Base-by-base conservation (phyloP, 2,888 invertebrate species). In the Diadegma fenestrale region DNA sequence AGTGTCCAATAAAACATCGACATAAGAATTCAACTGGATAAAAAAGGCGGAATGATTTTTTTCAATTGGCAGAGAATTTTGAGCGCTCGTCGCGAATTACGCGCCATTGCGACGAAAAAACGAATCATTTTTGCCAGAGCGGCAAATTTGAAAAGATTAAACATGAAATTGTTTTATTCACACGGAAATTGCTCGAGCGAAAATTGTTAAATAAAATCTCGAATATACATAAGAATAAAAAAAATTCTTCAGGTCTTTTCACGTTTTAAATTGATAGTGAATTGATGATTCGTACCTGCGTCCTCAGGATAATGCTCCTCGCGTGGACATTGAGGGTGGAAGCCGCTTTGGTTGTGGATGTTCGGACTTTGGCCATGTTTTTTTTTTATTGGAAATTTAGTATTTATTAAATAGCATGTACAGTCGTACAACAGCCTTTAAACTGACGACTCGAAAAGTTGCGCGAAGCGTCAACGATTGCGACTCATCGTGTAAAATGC, bases 311-410 rank as follows among this genome's bases (percentile, higher is more conserved):
- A 54, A 82, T 64, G 64, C 71, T 72, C 22, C 84, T 83, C 54
- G 82, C 80, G 48, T 87, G 84, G 43, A 82, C 72, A 75, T 86
- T 87, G 66, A 80, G 64, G 33, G 76, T 71, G 26, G 86, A 30
- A n/a, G 66, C 41, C n/a, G 79, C 68, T 76, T 80, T 82, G 19
- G 77, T 86, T 75, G 76, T 77, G 22, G 87, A 77, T 80, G 83
- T 80, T 82, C 80, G 71, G 71, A 87, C 87, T 81, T 86, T 85
- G 61, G 87, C 84, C 86, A 88, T 88, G 43, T 77, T 80, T 48
- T 19, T 77, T 80, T 48, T 19, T 30, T 73, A 22, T 81, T 58
- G 8, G 48, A 61, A 37, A 72, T 54, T 51, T 54, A 37, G 30
- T 72, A 26, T 73, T 33, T 72, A 77, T 58, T 72, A 77, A 84